phyloP scores from a whole-genome alignment of 2,888 invertebrate species.

The Scrobipalpa atriplicella region DNA sequence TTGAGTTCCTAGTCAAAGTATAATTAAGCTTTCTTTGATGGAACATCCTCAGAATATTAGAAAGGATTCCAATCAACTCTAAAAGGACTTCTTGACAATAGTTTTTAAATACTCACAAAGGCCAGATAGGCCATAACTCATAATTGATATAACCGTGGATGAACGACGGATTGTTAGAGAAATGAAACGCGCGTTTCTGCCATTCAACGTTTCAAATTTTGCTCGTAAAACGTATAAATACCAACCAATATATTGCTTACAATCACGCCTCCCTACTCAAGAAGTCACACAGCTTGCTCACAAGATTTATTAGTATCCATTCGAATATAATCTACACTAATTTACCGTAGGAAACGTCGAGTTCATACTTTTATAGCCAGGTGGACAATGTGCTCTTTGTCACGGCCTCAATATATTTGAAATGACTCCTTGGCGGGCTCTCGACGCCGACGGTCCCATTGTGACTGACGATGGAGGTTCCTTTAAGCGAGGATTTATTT shows the following conservation, averaged over 20 bases:
- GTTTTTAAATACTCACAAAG: not conserved
- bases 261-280: slow-evolving; percentile 70
- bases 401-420: slow-evolving; percentile 77
- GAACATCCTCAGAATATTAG: not conserved
- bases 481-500: slow-evolving; percentile 48
- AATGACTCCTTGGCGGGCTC: slow-evolving; percentile 71
- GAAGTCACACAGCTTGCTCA: slow-evolving; percentile 49
- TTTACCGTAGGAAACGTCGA: slow-evolving; percentile 76
- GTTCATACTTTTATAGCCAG: slow-evolving; percentile 57
- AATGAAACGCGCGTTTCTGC: slow-evolving; percentile 42
- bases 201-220: slow-evolving; percentile 54
- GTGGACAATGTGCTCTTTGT: slow-evolving; percentile 75
- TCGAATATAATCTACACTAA: slow-evolving; percentile 77
- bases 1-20: not conserved
- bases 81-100: slow-evolving; percentile 4
- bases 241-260: slow-evolving; percentile 44
- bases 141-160: slow-evolving; percentile 47
- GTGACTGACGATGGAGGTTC: slow-evolving; percentile 67
- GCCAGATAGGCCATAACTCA: slow-evolving; percentile 47
- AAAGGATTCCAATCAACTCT: slow-evolving; percentile 10
- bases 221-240: slow-evolving; percentile 75
- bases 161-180: slow-evolving; percentile 60
- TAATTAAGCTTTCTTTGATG: slow-evolving; percentile 11
- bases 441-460: slow-evolving; percentile 62
- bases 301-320: slow-evolving; percentile 78